A percentile compares a stretch with the other conserved stretches of the same genome.
These are phyloP conservation scores for Drosophila multiciliata DNA, from an alignment of 2,888 invertebrate species.

Conservation along the genomic window DNA sequence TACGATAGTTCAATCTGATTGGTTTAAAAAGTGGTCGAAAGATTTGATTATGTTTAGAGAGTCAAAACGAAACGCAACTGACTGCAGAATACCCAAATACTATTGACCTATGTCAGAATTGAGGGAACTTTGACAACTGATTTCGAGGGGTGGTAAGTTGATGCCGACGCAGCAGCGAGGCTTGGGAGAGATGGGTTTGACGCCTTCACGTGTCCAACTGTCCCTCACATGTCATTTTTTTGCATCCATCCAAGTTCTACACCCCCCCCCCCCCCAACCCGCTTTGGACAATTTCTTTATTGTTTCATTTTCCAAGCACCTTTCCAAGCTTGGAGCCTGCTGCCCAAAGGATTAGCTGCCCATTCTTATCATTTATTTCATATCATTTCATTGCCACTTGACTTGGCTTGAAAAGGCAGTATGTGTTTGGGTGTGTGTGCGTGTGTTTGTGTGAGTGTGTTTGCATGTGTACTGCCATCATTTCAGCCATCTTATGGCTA, in stretches of 20 bases:
- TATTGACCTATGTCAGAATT: constrained; percentile 74
- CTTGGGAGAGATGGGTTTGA: constrained; percentile 1
- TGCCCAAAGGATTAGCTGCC: constrained; percentile 45
- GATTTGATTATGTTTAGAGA: neutral
- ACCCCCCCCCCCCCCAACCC: no score
- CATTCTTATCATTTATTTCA: constrained; percentile 36
- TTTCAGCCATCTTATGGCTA: neutral
- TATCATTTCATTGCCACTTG: constrained; percentile 37
- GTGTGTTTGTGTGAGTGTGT: no score
- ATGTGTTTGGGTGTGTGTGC: constrained; percentile 17
- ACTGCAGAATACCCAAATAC: neutral
- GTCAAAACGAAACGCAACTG: neutral
- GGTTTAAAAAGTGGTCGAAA: neutral
- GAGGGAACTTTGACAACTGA: constrained; percentile 35
- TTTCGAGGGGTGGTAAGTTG: neutral
- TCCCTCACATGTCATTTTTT: constrained; percentile 50
- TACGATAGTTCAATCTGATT: neutral
- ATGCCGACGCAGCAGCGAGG: neutral
- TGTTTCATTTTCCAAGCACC: constrained; percentile 27
- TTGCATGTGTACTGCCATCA: neutral
- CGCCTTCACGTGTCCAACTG: constrained; percentile 27
- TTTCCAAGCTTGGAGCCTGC: constrained; percentile 27
- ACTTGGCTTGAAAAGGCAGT: constrained; percentile 25
- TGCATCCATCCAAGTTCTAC: neutral
- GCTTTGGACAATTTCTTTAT: constrained; percentile 22